Evolutionary conservation across 2,888 invertebrate species (phyloP).

Genomic region (Choreutis nemorana): DNA sequence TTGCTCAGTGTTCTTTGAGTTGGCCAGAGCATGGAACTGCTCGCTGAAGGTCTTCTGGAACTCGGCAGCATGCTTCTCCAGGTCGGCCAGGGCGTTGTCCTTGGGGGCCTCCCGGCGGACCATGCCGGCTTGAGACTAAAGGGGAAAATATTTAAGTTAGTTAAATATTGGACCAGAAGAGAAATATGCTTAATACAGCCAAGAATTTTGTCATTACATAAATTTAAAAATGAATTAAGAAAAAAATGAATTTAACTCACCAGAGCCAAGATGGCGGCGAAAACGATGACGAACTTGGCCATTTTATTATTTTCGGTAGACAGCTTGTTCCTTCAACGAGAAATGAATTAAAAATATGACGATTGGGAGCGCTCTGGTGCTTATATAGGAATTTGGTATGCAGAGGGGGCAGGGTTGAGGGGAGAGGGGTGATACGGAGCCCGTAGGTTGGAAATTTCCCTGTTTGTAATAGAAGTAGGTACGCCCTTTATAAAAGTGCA

Average conservation of each 20-base stretch:
- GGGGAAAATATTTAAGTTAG: too few relatives aligned
- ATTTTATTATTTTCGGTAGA: too few relatives aligned
- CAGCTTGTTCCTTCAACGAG: too few relatives aligned
- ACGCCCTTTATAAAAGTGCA: too few relatives aligned
- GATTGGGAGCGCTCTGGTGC: too few relatives aligned
- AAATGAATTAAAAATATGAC: too few relatives aligned
- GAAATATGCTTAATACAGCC: not conserved
- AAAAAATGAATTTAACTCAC: slow-evolving; percentile 24
- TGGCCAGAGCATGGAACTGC: slow-evolving; percentile 26
- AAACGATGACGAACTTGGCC: slow-evolving; percentile 31
- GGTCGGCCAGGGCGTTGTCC: slow-evolving; percentile 22
- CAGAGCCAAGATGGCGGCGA: slow-evolving; percentile 39
- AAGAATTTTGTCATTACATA: not conserved
- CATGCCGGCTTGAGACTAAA: slow-evolving; percentile 17
- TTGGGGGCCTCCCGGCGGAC: slow-evolving; percentile 37
- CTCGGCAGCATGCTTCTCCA: slow-evolving; percentile 37
- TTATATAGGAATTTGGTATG: too few relatives aligned
- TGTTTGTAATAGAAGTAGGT: too few relatives aligned
- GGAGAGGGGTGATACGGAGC: too few relatives aligned
- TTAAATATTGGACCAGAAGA: not conserved
- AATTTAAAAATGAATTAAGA: not conserved
- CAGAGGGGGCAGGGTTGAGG: too few relatives aligned
- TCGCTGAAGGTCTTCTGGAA: slow-evolving; percentile 39
- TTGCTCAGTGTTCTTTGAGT: slow-evolving; percentile 43
- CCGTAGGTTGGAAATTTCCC: too few relatives aligned